A percentile compares a stretch with the other conserved stretches of the same genome.
Evolutionary conservation across 2,888 invertebrate genomes (phyloP).

Genomic region (Xestia ashworthii): DNA sequence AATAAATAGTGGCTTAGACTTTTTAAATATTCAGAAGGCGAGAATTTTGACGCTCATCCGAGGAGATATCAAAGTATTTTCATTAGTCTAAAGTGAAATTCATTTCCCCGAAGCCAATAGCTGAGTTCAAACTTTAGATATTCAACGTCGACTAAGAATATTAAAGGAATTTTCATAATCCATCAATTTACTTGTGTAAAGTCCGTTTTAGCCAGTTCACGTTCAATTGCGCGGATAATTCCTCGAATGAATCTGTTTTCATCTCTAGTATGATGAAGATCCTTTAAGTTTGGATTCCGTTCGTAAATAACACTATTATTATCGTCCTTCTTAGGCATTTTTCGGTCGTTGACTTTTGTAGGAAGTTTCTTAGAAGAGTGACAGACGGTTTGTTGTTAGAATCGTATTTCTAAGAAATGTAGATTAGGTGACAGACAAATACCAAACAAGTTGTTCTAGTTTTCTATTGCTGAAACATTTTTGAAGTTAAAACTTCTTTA

Average conservation of each 20-base stretch:
- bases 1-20: constrained; percentile 50
- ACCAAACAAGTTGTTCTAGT: neutral
- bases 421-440: neutral
- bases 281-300: constrained; percentile 22
- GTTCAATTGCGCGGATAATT: constrained; percentile 67
- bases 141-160: constrained; percentile 77
- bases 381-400: neutral
- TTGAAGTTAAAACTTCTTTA: too few species aligned
- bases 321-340: neutral
- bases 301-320: constrained; percentile 40
- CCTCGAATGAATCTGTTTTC: constrained; percentile 64
- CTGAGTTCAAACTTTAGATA: constrained; percentile 79
- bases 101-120: constrained; percentile 83
- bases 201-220: constrained; percentile 65
- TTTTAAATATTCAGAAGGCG: constrained; percentile 68
- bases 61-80: constrained; percentile 85
- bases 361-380: neutral
- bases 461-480: neutral
- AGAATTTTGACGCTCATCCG: constrained; percentile 75
- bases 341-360: neutral
- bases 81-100: constrained; percentile 87
- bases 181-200: constrained; percentile 76
- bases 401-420: neutral
- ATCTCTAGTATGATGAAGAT: constrained; percentile 26
- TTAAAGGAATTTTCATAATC: constrained; percentile 88